Evolutionary conservation across 2,113 vertebrate species (phyloP).

Genomic region (Protobothrops mucrosquamatus): DNA sequence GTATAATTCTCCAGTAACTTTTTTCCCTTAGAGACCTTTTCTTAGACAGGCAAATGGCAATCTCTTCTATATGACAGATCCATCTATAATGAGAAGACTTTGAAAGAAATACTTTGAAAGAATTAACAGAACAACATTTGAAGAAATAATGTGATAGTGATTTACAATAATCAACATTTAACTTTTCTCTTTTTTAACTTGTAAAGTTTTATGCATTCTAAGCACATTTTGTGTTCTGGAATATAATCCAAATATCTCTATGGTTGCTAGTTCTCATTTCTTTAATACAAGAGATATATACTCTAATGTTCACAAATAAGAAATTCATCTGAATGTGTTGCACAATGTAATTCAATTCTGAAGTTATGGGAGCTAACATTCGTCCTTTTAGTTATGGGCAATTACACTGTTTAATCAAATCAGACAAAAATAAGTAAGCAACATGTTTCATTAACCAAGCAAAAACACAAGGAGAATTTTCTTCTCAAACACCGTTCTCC

Average conservation of each 20-base stretch:
- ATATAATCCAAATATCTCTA: not conserved
- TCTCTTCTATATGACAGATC: not conserved
- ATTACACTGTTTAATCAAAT: not conserved
- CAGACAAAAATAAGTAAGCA: not conserved
- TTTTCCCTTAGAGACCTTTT: not conserved
- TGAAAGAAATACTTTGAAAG: not conserved
- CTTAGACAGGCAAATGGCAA: not conserved
- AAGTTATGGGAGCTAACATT: not conserved
- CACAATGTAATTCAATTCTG: not conserved
- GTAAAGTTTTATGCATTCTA: conserved; percentile 7
- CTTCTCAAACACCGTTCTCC: not conserved
- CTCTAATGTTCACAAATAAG: not conserved
- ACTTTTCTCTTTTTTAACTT: conserved; percentile 1
- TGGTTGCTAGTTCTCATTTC: not conserved
- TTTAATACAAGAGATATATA: conserved; percentile 8
- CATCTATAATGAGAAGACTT: not conserved
- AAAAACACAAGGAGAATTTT: not conserved
- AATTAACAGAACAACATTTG: not conserved
- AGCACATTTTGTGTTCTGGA: not conserved
- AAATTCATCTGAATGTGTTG: not conserved
- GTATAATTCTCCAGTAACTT: not conserved
- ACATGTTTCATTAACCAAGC: not conserved
- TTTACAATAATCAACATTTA: not conserved
- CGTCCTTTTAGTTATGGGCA: not conserved
- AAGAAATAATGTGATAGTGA: not conserved